Base-by-base conservation (phyloP, 2,888 invertebrate genomes). In the Archaeoteleia sp. region DNA sequence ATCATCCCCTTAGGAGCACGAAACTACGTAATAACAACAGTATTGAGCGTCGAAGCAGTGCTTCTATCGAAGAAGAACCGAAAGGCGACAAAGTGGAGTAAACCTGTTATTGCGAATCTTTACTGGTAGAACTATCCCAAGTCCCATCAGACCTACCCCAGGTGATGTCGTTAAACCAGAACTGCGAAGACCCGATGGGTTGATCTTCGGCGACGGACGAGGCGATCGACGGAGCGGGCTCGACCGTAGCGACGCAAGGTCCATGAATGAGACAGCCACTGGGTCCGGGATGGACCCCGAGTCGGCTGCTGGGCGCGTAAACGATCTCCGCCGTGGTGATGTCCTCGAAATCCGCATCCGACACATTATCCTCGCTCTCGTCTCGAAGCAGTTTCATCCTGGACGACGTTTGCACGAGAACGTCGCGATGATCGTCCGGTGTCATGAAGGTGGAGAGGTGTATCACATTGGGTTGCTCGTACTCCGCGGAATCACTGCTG, bases 361-460 rank as follows among this genome's bases (percentile, higher is more conserved):
- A 80, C 2, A 78, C 92, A 29, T 82, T 84, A 77, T 90, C 91
- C 81, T 88, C 90, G 35, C 88, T 88, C 85, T 87, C 37, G 79
- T 83, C 88, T 58, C 87, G 86, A 73, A 87, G 85, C 12, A 88
- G 86, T 79, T 88, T 88, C 35, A 88, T 86, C 45, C 73, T 54
- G 12, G 73, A 72, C 30, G 75, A 70, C 77, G 75, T 82, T 78
- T 71, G 83, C 23, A 73, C 81, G 78, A 82, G 81, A 80, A 78
- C 83, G 78, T 78, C 83, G 67, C 17, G 35, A 10, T 40, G 62
- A 12, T 68, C 68, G n/a, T 72, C 73, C 15, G 63, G 48, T 7
- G 67, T 67, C 17, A 73, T 29, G 23, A 60, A 60, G 48, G 57
- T 51, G 35, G 53, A 54, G 20, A 71, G 51, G 30, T 72, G 72